Percentiles rank a stretch among this genome's conserved stretches.
Conservation (phyloP, 2,113 vertebrate species). For the Egretta garzetta region DNA sequence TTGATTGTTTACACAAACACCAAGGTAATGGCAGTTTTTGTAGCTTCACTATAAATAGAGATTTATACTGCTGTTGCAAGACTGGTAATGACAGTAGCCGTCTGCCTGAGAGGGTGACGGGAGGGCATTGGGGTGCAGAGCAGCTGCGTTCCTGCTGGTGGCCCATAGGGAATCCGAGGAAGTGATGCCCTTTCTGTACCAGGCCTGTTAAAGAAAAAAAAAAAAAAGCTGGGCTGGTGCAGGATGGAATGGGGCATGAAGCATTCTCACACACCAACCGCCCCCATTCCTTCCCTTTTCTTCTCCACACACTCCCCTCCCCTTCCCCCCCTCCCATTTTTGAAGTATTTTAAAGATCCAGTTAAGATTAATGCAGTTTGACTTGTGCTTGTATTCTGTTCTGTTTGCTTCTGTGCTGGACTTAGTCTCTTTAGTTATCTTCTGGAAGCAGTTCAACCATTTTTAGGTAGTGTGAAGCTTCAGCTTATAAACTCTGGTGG, state of each 20-base stretch:
- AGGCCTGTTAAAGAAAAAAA: neutral
- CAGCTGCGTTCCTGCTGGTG: neutral
- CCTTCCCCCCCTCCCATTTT: too few relatives aligned
- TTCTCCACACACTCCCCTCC: neutral
- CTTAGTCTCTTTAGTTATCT: neutral
- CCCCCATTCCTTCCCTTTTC: too few relatives aligned
- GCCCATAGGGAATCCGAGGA: rapidly evolving
- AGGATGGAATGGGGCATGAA: neutral
- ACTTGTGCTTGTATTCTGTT: neutral
- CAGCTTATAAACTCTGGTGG: neutral
- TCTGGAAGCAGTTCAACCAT: neutral
- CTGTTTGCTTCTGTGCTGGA: neutral
- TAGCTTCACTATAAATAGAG: neutral
- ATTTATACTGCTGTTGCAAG: neutral
- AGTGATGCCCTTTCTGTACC: neutral
- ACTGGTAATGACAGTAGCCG: neutral
- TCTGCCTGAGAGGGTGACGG: rapidly evolving
- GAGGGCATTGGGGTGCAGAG: neutral
- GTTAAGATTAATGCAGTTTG: neutral
- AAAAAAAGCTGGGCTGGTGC: neutral
- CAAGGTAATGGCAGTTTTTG: neutral
- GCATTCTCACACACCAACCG: neutral
- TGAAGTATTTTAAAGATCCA: neutral
- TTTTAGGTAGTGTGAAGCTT: neutral
- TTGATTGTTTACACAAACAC: neutral